Evolutionary conservation across 2,113 vertebrate species (phyloP), one percentile per base, ranked within the genome.

Genomic region (Alligator mississippiensis): DNA sequence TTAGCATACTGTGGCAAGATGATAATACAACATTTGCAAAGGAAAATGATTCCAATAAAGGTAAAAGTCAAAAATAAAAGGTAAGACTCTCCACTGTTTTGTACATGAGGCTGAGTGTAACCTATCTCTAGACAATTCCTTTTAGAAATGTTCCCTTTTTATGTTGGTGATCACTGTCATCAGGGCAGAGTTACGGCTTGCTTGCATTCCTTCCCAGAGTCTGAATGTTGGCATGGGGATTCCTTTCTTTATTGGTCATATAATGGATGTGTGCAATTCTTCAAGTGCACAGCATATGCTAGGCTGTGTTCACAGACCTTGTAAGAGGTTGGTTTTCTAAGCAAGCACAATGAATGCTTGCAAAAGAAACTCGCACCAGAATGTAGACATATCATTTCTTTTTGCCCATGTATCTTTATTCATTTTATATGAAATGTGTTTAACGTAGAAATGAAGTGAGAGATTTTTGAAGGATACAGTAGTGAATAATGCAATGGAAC

Each of bases 151-250:
- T 84, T 89, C 82, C 93, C 57, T 58, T 90, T 94, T 87, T 95
- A 14, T 76, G 19, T 16, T 15, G 85, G 87, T 68, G 95, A 90
- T 94, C 63, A 12, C 89, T 96, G 96, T 96, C 96, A 93, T 96
- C n/a, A 0, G 25, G 68, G 93, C 79, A 70, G 94, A 97, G 85
- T 92, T 94, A 96, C 96, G 95, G 88, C 94, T 95, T 89, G 21
- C 92, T 90, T 60, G 86, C 92, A 97, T 98, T 98, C 97, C 94
- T 96, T 84, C 55, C 77, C 82, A 27, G 90, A 61, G 81, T 38
- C 19, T 91, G 81, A 76, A 28, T 74, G 98, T 98, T 98, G 98
- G 97, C 97, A 97, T 97, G 97, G 97, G 88, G 90, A 98, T 96
- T 91, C 66, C 91, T 96, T 96, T 97, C 93, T 91, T 79, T 10